A percentile compares a stretch with the other conserved stretches of the same genome.
phyloP scores from a whole-genome alignment of 2,797 vertebrate species.

The Myoxocephalus aenaeus region DNA sequence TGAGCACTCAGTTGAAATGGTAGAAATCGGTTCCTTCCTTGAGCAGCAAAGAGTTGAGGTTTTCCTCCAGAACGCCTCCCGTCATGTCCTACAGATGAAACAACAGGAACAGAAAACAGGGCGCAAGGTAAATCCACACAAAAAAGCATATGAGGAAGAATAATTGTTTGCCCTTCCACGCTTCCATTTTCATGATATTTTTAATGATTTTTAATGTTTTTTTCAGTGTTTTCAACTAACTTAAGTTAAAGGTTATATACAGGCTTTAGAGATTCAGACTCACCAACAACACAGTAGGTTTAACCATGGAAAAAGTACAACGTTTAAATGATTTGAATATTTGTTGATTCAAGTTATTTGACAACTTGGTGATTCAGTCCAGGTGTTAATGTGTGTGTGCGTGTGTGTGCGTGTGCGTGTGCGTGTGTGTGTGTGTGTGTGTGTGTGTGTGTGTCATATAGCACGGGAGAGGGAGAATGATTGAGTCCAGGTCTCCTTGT shows the following conservation, averaged over 20 bases:
- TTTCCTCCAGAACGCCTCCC: conserved; percentile 90
- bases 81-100: conserved; percentile 89
- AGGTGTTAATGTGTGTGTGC: conserved; percentile 52
- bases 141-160: neutral
- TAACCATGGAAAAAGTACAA: neutral
- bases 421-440: conserved; percentile 15
- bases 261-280: neutral
- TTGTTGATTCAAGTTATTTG: conserved; percentile 41
- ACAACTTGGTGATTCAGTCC: conserved; percentile 60
- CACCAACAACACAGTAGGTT: neutral
- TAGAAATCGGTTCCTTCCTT: conserved; percentile 83
- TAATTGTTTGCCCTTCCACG: neutral
- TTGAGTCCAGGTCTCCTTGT: conserved; percentile 63
- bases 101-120: conserved; percentile 1
- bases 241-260: neutral
- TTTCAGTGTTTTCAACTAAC: neutral
- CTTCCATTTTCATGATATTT: conserved; percentile 1
- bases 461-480: conserved; percentile 40
- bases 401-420: conserved; percentile 6
- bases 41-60: conserved; percentile 86
- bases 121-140: neutral
- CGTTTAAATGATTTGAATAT: conserved; percentile 10
- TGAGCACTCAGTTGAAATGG: conserved; percentile 80
- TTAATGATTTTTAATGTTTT: neutral
- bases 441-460: conserved; percentile 3